Conservation (phyloP, 2,113 vertebrate genomes). For the Pluvialis apricaria region DNA sequence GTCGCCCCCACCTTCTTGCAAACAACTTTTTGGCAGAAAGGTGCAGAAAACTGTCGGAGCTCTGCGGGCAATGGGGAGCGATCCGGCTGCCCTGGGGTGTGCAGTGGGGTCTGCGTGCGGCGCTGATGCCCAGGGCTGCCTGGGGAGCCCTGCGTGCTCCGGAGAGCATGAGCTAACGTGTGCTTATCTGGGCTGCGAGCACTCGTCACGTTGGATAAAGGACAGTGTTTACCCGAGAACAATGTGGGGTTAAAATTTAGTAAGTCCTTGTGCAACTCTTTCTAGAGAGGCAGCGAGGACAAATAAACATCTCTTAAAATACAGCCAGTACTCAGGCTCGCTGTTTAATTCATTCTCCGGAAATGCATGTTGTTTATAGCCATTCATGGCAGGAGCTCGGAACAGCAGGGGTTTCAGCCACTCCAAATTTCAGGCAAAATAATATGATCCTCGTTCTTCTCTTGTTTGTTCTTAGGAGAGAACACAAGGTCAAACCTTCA, state of each 20-base stretch:
- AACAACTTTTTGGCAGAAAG: neutral
- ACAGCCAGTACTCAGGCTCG: neutral
- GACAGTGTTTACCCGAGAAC: constrained; percentile 29
- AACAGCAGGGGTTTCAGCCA: constrained; percentile 27
- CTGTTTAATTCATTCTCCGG: constrained; percentile 9
- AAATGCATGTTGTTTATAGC: constrained; percentile 26
- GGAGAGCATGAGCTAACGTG: neutral
- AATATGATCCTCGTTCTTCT: neutral
- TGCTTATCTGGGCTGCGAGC: neutral
- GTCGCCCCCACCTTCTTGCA: neutral
- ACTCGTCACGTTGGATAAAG: rapidly evolving
- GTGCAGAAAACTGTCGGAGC: neutral
- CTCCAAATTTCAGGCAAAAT: constrained; percentile 37
- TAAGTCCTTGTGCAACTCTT: constrained; percentile 45
- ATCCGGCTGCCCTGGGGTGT: neutral
- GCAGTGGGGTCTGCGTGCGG: neutral
- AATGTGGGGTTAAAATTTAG: constrained; percentile 39
- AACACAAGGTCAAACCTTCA: constrained; percentile 45
- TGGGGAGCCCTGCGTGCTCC: neutral
- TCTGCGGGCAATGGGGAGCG: neutral
- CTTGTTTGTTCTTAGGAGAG: constrained; percentile 29
- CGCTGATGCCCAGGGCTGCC: neutral
- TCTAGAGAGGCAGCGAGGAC: constrained; percentile 16
- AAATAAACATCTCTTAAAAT: constrained; percentile 49
- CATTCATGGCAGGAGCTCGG: neutral